Base-by-base conservation (phyloP, 2,797 vertebrate species). In the Muscicapa striata region DNA sequence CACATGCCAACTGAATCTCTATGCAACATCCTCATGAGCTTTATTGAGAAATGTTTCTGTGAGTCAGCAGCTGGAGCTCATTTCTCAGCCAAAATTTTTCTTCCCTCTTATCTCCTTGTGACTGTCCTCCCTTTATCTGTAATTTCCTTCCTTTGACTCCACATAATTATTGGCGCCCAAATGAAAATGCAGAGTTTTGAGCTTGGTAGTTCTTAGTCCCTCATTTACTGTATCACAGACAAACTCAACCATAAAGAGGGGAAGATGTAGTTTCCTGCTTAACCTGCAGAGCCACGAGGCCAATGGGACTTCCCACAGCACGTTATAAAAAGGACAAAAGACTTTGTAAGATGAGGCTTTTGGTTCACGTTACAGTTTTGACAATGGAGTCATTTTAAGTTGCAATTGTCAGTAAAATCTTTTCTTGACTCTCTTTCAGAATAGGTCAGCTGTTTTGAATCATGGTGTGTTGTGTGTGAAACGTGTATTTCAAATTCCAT, bases 361-460 rank as follows among this genome's bases (percentile, higher is more conserved):
- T 41, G 32, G 49, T 85, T 95, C 75, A 26, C 2, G 1, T 86
- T 86, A 59, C 51, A 43, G 51, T 63, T 92, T 51, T 45, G 38
- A 66, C 69, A 84, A 3, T 49, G 36, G 51, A 89, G 51, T 14
- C 40, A 63, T 75, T 95, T 87, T 45, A 48, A 77, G 40, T 81
- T 89, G 40, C 32, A 68, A 66, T 48, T 78, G 64, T 87, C 89
- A 80, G 16, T 63, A 84, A 88, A 85, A 48, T 34, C 1, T 32
- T 70, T 80, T 38, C 69, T 61, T 75, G 57, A 58, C 19, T 77
- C 36, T 74, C 73, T 54, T 43, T 74, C 55, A 89, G 43, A 61
- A 72, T n/a, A 80, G 17, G 26, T 91, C 73, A 89, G 80, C 58
- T 94, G 67, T n/a, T 95, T 90, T 90, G 80, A 84, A 94, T 94